phyloP scores from a whole-genome alignment of 2,113 vertebrate genomes.

The Nicator chloris region DNA sequence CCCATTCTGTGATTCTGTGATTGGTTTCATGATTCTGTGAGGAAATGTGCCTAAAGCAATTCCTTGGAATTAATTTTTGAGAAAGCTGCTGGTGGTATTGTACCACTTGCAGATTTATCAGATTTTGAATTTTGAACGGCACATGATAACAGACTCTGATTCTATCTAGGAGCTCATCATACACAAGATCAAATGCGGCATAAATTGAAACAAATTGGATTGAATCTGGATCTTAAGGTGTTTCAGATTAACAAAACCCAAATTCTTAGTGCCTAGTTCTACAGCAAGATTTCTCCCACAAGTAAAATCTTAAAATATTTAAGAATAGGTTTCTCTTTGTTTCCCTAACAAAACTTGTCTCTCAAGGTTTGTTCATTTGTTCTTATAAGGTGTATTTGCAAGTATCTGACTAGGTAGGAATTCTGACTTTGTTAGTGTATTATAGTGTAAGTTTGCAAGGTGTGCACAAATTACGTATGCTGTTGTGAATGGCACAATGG shows the following conservation, averaged over 20 bases:
- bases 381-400: neutral
- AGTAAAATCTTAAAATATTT: neutral
- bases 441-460: neutral
- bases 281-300: neutral
- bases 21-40: neutral
- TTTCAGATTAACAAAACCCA: neutral
- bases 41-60: neutral
- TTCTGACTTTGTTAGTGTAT: neutral
- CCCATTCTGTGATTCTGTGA: neutral
- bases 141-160: neutral
- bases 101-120: neutral
- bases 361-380: neutral
- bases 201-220: neutral
- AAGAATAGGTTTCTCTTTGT: neutral
- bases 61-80: neutral
- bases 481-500: rapidly evolving
- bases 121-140: neutral
- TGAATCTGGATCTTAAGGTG: neutral
- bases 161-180: neutral
- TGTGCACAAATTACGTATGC: neutral
- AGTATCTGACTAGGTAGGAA: neutral
- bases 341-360: neutral
- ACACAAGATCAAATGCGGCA: neutral
- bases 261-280: neutral
- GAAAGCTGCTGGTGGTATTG: neutral